Evolutionary conservation across 2,797 vertebrate species (phyloP).

Genomic region (Pipistrellus kuhlii): DNA sequence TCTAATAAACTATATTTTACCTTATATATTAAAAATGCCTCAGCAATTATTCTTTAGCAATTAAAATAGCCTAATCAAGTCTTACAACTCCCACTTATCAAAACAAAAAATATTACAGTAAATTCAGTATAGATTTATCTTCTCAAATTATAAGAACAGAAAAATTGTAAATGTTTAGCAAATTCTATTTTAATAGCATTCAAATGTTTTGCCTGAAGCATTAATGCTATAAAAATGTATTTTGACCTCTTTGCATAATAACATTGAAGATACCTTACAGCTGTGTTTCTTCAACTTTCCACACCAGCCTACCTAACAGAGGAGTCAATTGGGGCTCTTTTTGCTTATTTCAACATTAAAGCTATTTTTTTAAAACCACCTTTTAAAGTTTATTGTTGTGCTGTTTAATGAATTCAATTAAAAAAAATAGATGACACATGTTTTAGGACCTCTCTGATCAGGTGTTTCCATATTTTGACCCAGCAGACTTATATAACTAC

Average conservation of each 20-base stretch:
- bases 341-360: slow-evolving; percentile 32
- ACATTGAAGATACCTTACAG: background rate
- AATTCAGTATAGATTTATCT: slow-evolving; percentile 7
- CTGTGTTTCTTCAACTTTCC: slow-evolving; percentile 28
- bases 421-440: background rate
- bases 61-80: slow-evolving; percentile 57
- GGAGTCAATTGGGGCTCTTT: background rate
- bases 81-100: slow-evolving; percentile 3
- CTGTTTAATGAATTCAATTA: background rate
- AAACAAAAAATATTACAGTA: slow-evolving; percentile 44
- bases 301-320: background rate
- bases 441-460: slow-evolving; percentile 25
- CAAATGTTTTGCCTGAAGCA: slow-evolving; percentile 11
- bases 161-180: slow-evolving; percentile 43
- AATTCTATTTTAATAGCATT: slow-evolving; percentile 40
- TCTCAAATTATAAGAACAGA: slow-evolving; percentile 30
- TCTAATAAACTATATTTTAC: slow-evolving; percentile 48
- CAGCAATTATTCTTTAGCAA: slow-evolving; percentile 1
- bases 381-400: background rate
- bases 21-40: slow-evolving; percentile 43
- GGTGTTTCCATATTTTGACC: background rate
- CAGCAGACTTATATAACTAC: slow-evolving; percentile 37
- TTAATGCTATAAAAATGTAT: background rate
- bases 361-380: background rate
- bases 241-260: background rate